These are phyloP conservation scores for Barnardius zonarius DNA, from an alignment of 2,113 vertebrate species.

Conservation along the genomic window DNA sequence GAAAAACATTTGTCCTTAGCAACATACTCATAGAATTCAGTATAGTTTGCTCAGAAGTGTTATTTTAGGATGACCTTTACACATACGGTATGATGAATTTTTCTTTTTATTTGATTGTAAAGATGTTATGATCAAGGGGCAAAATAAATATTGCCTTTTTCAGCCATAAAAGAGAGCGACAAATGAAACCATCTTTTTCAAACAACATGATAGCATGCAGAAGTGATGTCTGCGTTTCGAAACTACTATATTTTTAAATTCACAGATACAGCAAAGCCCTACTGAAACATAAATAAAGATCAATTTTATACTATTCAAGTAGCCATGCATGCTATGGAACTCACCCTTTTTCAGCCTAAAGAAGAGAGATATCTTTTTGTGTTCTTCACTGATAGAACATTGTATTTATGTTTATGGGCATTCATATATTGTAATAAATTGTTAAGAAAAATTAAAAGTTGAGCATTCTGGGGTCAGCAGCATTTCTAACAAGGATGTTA, in stretches of 20 bases:
- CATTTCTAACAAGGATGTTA: conserved; percentile 44
- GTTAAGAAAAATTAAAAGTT: conserved; percentile 44
- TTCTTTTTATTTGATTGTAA: conserved; percentile 71
- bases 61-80: conserved; percentile 68
- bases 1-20: conserved; percentile 12
- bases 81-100: conserved; percentile 60
- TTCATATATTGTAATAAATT: conserved; percentile 46
- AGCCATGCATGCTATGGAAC: conserved; percentile 19
- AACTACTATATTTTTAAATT: conserved; percentile 67
- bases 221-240: conserved; percentile 47
- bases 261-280: conserved; percentile 49
- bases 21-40: background rate
- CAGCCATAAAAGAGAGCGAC: conserved; percentile 24
- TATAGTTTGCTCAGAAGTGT: conserved; percentile 55
- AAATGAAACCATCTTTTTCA: conserved; percentile 43
- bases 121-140: conserved; percentile 61
- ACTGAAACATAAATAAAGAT: conserved; percentile 70
- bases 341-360: conserved; percentile 18
- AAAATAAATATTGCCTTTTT: conserved; percentile 62
- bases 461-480: conserved; percentile 26
- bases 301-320: conserved; percentile 52
- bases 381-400: conserved; percentile 23
- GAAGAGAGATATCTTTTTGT: background rate
- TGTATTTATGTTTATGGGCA: conserved; percentile 42
- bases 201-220: conserved; percentile 11